Base-by-base conservation (phyloP, 2,113 vertebrate species). In the Clarias magur region DNA sequence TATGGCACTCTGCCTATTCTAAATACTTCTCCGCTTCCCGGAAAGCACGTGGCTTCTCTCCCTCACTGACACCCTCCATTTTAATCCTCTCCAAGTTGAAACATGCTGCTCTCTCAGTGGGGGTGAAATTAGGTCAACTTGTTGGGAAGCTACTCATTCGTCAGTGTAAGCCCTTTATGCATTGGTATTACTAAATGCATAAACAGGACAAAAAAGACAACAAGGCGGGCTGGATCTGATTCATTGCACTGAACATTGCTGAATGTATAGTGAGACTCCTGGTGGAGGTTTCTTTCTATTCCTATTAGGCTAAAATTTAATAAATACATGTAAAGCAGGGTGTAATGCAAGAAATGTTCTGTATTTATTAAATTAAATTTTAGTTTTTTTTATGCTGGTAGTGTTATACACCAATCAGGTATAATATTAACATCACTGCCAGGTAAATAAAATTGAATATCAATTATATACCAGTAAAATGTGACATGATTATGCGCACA, bases 31-130 rank as follows among this genome's bases (percentile, higher is more conserved):
- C 83, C 8, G 1, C 19, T 86, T 89, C 88, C 57, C 15, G 11
- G 80, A 89, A 86, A 62, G n/a, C 88, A 89, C 5, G 3, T 89
- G 88, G 16, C 54, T 84, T 86, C 62, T 75, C 38, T 48, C 3
- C 11, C 63, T 34, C 53, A 48, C 34, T 57, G n/a, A 3, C n/a
- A 19, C 4, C 6, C n/a, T 3, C 30, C 23, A 30, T 79, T 57
- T 30, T 7, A 30, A 57, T 0, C 54, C 30, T 11, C 30, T 57
- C n/a, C 48, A n/a, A 0, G 1, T 2, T 21, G n/a, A 8, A 21
- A 23, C 30, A 5, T 25, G 12, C 30, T 59, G 1, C 57, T 76
- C 4, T n/a, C 73, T 54, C 23, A 19, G 19, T 54, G 42, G 38
- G 42, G 4, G 42, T 42, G 42, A 76, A 53, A 53, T 23, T 42